These are phyloP conservation scores for Elysia crispata DNA, from an alignment of 2,888 invertebrate species.

Conservation along the genomic window DNA sequence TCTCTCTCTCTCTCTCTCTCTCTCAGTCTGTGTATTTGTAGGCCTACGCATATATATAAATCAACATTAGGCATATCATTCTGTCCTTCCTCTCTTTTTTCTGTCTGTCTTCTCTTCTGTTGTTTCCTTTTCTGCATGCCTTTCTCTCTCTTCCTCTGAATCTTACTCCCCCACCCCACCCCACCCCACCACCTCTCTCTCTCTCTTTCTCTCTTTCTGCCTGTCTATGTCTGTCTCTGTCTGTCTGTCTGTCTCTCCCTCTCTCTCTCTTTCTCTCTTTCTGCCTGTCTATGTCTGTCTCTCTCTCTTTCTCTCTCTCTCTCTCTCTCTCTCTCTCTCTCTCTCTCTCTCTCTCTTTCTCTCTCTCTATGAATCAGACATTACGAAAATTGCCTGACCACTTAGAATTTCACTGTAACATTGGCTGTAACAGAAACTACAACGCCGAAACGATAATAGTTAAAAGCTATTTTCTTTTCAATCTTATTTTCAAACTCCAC, in stretches of 20 bases:
- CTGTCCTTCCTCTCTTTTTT: no score
- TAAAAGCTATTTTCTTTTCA: no score
- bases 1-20: constrained; percentile 21
- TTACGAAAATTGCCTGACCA: no score
- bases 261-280: constrained; percentile 18
- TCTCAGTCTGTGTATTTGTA: neutral
- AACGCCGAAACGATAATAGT: no score
- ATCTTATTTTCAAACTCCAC: no score
- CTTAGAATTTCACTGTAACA: no score
- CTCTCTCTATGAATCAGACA: neutral
- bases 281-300: neutral
- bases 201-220: neutral
- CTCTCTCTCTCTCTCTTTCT: neutral
- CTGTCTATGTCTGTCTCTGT: constrained; percentile 14
- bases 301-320: no score
- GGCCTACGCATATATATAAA: no score
- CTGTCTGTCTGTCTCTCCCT: constrained; percentile 15
- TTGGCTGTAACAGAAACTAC: no score
- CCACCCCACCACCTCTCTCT: neutral
- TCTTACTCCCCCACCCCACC: neutral
- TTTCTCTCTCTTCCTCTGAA: constrained; percentile 7
- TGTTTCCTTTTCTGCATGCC: neutral
- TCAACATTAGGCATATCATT: no score
- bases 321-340: neutral
- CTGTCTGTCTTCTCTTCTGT: neutral